phyloP scores from a whole-genome alignment of 2,888 invertebrate genomes.

The Nymphalis urticae region DNA sequence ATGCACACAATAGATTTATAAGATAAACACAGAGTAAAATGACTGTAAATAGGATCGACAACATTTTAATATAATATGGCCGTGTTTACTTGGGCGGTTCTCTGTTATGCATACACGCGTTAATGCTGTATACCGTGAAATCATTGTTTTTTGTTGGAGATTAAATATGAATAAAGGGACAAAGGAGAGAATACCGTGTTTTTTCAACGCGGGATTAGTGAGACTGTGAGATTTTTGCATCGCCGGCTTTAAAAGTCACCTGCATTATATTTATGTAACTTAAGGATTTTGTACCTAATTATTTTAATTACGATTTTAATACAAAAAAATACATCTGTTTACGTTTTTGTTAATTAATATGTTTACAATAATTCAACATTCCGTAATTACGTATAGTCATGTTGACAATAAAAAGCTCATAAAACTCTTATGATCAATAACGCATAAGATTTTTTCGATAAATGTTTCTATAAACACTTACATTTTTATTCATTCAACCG shows the following conservation, averaged over 20 bases:
- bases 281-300: conserved; percentile 5
- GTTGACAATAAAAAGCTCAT: no score
- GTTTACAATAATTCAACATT: no score
- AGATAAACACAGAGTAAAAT: conserved; percentile 80
- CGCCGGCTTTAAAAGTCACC: conserved; percentile 12
- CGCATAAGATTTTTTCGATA: not conserved
- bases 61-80: conserved; percentile 78
- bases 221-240: conserved; percentile 27
- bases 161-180: conserved; percentile 78
- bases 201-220: conserved; percentile 32
- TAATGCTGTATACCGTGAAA: conserved; percentile 79
- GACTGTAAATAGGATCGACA: conserved; percentile 81
- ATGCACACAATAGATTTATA: conserved; percentile 80
- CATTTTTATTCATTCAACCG: not conserved
- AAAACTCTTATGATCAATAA: no score
- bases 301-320: not conserved
- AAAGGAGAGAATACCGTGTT: conserved; percentile 28
- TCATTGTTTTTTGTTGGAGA: conserved; percentile 79
- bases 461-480: not conserved
- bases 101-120: conserved; percentile 80
- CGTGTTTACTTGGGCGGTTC: conserved; percentile 73
- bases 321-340: no score
- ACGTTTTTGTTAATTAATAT: no score
- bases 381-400: no score
- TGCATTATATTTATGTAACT: conserved; percentile 16